These are phyloP conservation scores for Tetranychus truncatus DNA, from an alignment of 2,888 invertebrate genomes.

Conservation along the genomic window DNA sequence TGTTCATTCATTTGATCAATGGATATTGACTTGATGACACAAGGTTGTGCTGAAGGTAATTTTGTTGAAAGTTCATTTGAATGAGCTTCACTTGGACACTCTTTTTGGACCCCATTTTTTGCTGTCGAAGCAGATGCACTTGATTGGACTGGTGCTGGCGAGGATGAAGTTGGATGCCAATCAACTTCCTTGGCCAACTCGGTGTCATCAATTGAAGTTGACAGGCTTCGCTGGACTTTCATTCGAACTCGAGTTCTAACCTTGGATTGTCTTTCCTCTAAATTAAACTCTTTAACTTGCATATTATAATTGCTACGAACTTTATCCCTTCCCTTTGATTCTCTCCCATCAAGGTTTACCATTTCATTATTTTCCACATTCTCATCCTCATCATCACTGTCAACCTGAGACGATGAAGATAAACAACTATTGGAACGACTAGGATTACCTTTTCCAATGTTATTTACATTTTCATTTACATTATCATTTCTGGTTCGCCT, in stretches of 20 bases:
- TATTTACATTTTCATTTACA: too few relatives aligned
- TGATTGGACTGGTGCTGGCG: too few relatives aligned
- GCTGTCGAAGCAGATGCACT: too few relatives aligned
- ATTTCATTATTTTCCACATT: not conserved
- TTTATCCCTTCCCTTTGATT: not conserved
- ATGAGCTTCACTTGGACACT: not conserved
- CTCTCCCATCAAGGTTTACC: not conserved
- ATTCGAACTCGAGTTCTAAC: not conserved
- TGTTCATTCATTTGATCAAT: not conserved
- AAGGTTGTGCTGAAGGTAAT: not conserved
- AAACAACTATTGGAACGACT: too few relatives aligned
- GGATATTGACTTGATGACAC: not conserved
- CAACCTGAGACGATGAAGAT: too few relatives aligned
- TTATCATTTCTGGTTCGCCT: too few relatives aligned
- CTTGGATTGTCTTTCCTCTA: not conserved
- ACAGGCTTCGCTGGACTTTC: not conserved
- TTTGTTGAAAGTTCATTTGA: not conserved
- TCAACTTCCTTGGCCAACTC: not conserved
- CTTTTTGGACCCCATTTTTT: not conserved
- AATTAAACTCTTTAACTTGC: not conserved
- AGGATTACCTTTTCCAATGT: too few relatives aligned
- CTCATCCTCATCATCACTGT: too few relatives aligned
- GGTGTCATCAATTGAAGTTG: conserved; percentile 5
- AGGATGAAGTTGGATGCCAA: too few relatives aligned
- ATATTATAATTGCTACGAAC: not conserved